phyloP scores from a whole-genome alignment of 1,140 invertebrate species.

The Drosophila subpulchrella region DNA sequence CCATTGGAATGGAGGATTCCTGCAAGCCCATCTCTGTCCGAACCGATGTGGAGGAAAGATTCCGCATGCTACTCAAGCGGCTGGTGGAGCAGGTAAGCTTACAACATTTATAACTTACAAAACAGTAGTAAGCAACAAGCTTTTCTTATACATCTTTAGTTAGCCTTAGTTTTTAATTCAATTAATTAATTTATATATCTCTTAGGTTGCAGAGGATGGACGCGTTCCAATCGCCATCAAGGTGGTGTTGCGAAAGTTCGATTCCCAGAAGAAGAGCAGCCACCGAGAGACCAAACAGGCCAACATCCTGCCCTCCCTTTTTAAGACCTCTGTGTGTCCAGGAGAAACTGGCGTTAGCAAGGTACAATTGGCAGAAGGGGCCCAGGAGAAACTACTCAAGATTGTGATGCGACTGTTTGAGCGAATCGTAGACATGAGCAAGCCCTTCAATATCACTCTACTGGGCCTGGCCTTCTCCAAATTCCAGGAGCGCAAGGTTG shows the following conservation, averaged over 20 bases:
- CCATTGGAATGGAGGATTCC: slow-evolving; percentile 91
- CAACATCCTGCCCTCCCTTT: slow-evolving; percentile 88
- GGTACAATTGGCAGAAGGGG: slow-evolving; percentile 85
- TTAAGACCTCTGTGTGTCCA: slow-evolving; percentile 85
- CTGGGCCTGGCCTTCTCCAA: slow-evolving; percentile 92
- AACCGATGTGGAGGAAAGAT: slow-evolving; percentile 89
- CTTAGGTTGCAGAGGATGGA: slow-evolving; percentile 89
- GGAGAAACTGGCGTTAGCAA: slow-evolving; percentile 81
- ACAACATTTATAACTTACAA: too few species aligned
- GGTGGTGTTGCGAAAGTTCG: slow-evolving; percentile 89
- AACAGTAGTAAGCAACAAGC: too few species aligned
- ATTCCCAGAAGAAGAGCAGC: slow-evolving; percentile 86
- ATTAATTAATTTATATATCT: neutral
- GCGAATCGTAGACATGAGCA: slow-evolving; percentile 89
- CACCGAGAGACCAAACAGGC: slow-evolving; percentile 90
- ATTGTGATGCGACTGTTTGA: slow-evolving; percentile 90
- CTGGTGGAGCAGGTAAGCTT: slow-evolving; percentile 86
- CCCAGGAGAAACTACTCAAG: slow-evolving; percentile 88
- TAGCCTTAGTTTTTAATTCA: neutral
- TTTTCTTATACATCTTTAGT: too few species aligned
- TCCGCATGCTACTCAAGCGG: slow-evolving; percentile 88
- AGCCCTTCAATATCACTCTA: slow-evolving; percentile 91
- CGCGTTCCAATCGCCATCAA: slow-evolving; percentile 90
- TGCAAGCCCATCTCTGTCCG: slow-evolving; percentile 89
- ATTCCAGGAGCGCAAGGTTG: slow-evolving; percentile 89